These are phyloP conservation scores for Hemicentrotus pulcherrimus DNA, from an alignment of 35 echinoderm and acorn worm species.

Conservation along the genomic window DNA sequence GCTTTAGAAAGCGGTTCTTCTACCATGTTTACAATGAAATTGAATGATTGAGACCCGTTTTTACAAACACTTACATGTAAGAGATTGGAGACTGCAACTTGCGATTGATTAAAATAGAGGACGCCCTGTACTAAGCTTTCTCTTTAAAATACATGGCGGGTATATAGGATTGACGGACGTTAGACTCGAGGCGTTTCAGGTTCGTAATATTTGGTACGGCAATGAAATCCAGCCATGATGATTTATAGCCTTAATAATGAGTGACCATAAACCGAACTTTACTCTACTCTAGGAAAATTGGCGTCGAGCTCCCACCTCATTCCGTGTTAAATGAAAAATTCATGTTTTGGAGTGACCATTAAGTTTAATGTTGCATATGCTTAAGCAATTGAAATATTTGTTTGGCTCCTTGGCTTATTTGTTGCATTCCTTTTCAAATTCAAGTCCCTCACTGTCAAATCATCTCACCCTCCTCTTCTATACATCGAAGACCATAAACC, in stretches of 20 bases:
- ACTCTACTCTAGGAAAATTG: no score
- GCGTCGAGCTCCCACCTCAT: background rate
- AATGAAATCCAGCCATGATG: background rate
- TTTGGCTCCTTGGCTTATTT: background rate
- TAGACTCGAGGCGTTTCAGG: no score
- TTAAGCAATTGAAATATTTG: background rate
- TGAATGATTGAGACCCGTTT: no score
- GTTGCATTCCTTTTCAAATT: background rate
- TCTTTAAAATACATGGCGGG: no score
- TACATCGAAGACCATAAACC: no score
- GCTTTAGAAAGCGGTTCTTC: no score
- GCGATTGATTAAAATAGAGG: no score
- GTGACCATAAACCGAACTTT: background rate
- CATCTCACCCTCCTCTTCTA: background rate
- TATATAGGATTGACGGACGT: no score
- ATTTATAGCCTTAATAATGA: background rate
- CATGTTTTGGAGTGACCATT: background rate
- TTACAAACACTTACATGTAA: no score
- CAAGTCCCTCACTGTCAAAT: background rate
- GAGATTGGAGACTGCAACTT: no score
- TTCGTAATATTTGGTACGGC: background rate
- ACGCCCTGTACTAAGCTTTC: no score
- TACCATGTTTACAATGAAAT: no score
- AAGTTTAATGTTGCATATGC: background rate
- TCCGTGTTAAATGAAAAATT: background rate